Conservation (phyloP, 2,797 vertebrate species). For the Fistularia commersonii region DNA sequence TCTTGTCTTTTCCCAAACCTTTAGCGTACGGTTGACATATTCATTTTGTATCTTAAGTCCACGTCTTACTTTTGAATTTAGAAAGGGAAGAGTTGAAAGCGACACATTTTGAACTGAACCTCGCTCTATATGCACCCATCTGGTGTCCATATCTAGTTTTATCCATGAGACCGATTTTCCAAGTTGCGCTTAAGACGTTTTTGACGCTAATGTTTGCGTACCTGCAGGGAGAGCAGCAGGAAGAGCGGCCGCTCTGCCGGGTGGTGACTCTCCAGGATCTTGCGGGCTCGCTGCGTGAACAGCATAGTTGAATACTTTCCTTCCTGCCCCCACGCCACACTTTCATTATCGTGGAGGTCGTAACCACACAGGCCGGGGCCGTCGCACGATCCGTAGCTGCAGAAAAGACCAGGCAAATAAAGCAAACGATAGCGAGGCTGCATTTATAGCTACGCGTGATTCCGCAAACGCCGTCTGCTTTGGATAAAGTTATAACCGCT, state of each 20-base stretch:
- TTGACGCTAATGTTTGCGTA: slow-evolving; percentile 5
- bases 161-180: too few species aligned
- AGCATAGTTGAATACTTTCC: slow-evolving; percentile 93
- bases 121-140: too few species aligned
- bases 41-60: too few species aligned
- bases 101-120: too few species aligned
- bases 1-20: too few species aligned
- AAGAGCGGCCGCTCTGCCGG: slow-evolving; percentile 80
- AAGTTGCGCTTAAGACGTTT: too few species aligned
- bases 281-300: slow-evolving; percentile 87
- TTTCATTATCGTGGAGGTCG: slow-evolving; percentile 90
- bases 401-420: background rate
- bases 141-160: too few species aligned
- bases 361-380: slow-evolving; percentile 90
- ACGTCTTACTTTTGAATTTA: too few species aligned
- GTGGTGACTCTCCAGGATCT: slow-evolving; percentile 86
- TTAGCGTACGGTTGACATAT: too few species aligned
- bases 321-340: slow-evolving; percentile 86
- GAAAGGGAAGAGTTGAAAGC: too few species aligned
- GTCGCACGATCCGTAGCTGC: slow-evolving; percentile 87
- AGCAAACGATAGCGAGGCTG: background rate
- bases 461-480: background rate
- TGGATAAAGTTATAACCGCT: too few species aligned
- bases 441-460: background rate
- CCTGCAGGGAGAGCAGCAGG: slow-evolving; percentile 90